Evolutionary conservation across 1,140 invertebrate species (phyloP).

Genomic region (Piezodorus guildinii): DNA sequence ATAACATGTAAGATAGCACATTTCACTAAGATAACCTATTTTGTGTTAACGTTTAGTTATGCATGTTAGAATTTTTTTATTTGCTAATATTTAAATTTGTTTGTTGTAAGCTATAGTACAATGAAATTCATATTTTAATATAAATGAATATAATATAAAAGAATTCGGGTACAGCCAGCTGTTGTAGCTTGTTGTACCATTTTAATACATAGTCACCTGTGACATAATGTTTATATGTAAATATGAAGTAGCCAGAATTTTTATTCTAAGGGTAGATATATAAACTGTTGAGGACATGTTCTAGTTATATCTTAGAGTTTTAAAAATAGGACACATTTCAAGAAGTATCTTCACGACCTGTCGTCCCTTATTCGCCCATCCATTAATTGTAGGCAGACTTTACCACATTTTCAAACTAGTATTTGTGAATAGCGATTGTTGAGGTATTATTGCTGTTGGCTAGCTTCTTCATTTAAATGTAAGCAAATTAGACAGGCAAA

Average conservation of each 20-base stretch:
- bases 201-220: not conserved
- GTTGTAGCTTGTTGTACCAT: not conserved
- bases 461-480: too few species aligned
- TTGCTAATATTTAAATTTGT: slow-evolving; percentile 3
- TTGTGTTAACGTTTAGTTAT: not conserved
- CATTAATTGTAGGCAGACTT: slow-evolving; percentile 8
- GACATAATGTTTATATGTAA: slow-evolving; percentile 16
- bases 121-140: slow-evolving; percentile 6
- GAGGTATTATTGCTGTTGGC: too few species aligned
- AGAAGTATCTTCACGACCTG: slow-evolving; percentile 13
- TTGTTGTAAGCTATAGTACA: not conserved
- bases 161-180: not conserved
- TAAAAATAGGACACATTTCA: slow-evolving; percentile 9
- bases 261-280: not conserved
- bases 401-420: too few species aligned
- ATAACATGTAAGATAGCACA: not conserved
- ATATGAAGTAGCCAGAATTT: slow-evolving; percentile 9
- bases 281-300: slow-evolving; percentile 2
- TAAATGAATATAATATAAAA: slow-evolving; percentile 1
- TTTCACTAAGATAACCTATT: not conserved
- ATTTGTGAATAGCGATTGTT: too few species aligned
- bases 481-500: too few species aligned
- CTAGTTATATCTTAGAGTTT: not conserved
- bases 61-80: not conserved
- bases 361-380: slow-evolving; percentile 16